Percentiles rank a stretch among this genome's conserved stretches.
Evolutionary conservation across 2,888 invertebrate species (phyloP).

Genomic region (Heteropelma amictum): DNA sequence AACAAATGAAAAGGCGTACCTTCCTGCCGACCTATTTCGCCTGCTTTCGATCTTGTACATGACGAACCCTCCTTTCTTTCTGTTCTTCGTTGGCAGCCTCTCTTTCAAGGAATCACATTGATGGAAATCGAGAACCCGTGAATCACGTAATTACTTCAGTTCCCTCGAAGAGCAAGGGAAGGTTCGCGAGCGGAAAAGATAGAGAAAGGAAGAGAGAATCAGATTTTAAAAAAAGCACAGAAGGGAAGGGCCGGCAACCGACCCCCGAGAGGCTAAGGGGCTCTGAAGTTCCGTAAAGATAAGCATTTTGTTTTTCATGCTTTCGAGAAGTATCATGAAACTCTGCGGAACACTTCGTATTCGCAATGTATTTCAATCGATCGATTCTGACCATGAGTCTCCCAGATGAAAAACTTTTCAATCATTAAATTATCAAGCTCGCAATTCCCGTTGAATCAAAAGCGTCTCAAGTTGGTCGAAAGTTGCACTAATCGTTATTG

Average conservation of each 20-base stretch:
- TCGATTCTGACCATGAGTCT: background rate
- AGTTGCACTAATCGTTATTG: background rate
- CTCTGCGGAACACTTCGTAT: too few relatives aligned
- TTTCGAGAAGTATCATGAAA: too few relatives aligned
- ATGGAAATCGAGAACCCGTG: constrained; percentile 55
- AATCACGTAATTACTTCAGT: constrained; percentile 57
- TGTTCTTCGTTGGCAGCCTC: constrained; percentile 40
- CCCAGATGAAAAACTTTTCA: too few relatives aligned
- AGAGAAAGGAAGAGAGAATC: background rate
- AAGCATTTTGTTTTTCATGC: too few relatives aligned
- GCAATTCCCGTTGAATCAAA: background rate
- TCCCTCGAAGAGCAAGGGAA: constrained; percentile 18
- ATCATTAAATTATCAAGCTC: too few relatives aligned
- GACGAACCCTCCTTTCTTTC: background rate
- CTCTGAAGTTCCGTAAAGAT: too few relatives aligned
- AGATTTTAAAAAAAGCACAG: too few relatives aligned
- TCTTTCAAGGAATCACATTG: constrained; percentile 70
- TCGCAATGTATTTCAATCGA: background rate
- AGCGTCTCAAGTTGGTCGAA: background rate
- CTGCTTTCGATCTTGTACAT: background rate
- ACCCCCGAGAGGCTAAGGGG: too few relatives aligned
- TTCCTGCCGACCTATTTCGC: constrained; percentile 59
- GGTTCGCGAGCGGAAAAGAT: constrained; percentile 42
- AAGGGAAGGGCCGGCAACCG: too few relatives aligned
- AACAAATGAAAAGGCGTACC: constrained; percentile 75